phyloP scores from a whole-genome alignment of 2,797 vertebrate genomes.

The Hippocampus kuda region DNA sequence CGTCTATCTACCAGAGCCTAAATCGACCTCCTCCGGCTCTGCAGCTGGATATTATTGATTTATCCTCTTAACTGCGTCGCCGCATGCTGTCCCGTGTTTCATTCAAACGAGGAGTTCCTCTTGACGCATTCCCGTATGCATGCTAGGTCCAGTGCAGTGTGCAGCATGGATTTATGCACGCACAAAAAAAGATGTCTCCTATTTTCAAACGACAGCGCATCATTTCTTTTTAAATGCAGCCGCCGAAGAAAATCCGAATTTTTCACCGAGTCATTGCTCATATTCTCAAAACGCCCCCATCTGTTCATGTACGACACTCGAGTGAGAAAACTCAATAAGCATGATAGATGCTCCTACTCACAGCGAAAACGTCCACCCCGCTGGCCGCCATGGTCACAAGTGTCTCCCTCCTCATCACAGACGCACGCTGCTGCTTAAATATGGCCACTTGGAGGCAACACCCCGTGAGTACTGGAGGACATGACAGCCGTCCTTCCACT shows the following conservation, averaged over 20 bases:
- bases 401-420: slow-evolving; percentile 27
- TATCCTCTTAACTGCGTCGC: slow-evolving; percentile 5
- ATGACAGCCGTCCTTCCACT: slow-evolving; percentile 16
- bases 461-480: slow-evolving; percentile 65
- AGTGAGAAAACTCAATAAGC: background rate
- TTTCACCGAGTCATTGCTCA: slow-evolving; percentile 3
- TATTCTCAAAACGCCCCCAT: background rate
- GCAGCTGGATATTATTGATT: too few species aligned
- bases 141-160: background rate
- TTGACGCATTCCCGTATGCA: background rate
- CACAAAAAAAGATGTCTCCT: background rate
- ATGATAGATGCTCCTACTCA: slow-evolving; percentile 47
- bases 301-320: background rate
- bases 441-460: slow-evolving; percentile 81
- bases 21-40: too few species aligned
- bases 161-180: background rate
- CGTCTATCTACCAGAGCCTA: too few species aligned
- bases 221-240: background rate
- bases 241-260: background rate
- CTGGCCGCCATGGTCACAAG: slow-evolving; percentile 64
- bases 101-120: background rate
- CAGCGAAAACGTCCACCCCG: slow-evolving; percentile 57
- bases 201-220: slow-evolving; percentile 1
- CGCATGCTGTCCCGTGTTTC: background rate
- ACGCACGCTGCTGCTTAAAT: slow-evolving; percentile 62